Conservation (phyloP, 37 sponge, comb jelly and placozoan species). For the Spongia lamella region DNA sequence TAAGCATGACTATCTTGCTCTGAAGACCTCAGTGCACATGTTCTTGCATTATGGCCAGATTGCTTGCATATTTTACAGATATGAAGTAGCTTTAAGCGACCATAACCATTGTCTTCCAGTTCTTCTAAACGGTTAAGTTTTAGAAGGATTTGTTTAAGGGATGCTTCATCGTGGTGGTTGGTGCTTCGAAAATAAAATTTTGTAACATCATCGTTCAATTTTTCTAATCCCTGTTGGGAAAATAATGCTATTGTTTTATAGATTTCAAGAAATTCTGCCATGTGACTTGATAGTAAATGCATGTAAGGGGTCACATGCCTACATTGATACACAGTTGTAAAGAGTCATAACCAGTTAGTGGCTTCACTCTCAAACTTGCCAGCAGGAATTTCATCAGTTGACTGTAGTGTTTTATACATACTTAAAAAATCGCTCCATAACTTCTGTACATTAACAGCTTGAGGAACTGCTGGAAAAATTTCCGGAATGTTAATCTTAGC, state of each 20-base stretch:
- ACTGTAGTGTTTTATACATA: neutral
- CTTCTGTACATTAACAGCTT: neutral
- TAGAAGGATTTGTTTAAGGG: no score
- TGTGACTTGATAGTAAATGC: conserved; percentile 27
- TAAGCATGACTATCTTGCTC: no score
- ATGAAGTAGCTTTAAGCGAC: no score
- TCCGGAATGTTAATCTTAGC: neutral
- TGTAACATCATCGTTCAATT: conserved; percentile 26
- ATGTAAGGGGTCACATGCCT: conserved; percentile 32
- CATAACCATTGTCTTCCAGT: no score
- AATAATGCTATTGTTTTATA: conserved; percentile 2
- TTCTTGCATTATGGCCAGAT: no score
- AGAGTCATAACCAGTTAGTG: conserved; percentile 12
- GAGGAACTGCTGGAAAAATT: neutral
- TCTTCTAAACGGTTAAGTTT: no score
- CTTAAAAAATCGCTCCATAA: conserved; percentile 7
- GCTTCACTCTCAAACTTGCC: neutral
- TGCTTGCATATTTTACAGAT: no score
- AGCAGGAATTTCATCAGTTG: no score
- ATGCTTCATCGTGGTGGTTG: no score
- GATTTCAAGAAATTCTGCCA: conserved; percentile 4
- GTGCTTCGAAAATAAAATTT: conserved; percentile 8
- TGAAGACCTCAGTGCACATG: no score
- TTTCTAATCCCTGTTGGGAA: conserved; percentile 37
- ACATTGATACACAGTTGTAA: conserved; percentile 18